A percentile compares a stretch with the other conserved stretches of the same genome.
phyloP scores from a whole-genome alignment of 2,888 invertebrate genomes.

The Eudemis profundana region DNA sequence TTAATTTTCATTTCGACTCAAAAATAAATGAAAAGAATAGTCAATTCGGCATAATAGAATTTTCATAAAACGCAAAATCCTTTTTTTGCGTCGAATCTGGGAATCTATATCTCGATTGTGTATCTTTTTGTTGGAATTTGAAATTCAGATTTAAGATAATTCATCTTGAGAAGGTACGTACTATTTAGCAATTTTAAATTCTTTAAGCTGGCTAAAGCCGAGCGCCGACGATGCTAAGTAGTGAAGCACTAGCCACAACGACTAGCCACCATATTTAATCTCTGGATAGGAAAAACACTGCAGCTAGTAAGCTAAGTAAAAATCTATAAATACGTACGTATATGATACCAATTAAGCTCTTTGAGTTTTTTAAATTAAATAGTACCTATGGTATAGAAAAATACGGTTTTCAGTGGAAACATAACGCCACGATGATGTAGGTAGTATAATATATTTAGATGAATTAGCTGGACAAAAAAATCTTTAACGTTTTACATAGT shows the following conservation, averaged over 20 bases:
- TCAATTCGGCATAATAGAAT: constrained; percentile 26
- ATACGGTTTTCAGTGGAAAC: no score
- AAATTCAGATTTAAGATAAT: constrained; percentile 39
- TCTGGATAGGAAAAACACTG: background rate
- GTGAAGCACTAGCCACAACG: constrained; percentile 4
- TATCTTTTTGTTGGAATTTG: constrained; percentile 32
- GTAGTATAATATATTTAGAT: no score
- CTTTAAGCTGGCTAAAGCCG: constrained; percentile 13
- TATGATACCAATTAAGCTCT: no score
- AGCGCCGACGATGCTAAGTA: constrained; percentile 24
- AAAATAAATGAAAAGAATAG: constrained; percentile 28
- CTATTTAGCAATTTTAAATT: constrained; percentile 29
- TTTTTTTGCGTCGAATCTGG: constrained; percentile 14
- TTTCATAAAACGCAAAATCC: constrained; percentile 6
- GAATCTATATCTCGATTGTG: constrained; percentile 38
- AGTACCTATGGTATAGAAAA: no score
- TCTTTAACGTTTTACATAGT: no score
- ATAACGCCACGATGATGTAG: no score
- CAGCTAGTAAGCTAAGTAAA: background rate
- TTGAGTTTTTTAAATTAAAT: no score
- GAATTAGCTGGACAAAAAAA: no score
- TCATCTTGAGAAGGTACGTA: constrained; percentile 22
- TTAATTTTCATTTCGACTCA: constrained; percentile 30
- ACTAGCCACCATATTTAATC: constrained; percentile 8
- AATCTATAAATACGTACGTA: background rate